Evolutionary conservation across 2,888 invertebrate genomes (phyloP).

Genomic region (Leucoptera coffeella): DNA sequence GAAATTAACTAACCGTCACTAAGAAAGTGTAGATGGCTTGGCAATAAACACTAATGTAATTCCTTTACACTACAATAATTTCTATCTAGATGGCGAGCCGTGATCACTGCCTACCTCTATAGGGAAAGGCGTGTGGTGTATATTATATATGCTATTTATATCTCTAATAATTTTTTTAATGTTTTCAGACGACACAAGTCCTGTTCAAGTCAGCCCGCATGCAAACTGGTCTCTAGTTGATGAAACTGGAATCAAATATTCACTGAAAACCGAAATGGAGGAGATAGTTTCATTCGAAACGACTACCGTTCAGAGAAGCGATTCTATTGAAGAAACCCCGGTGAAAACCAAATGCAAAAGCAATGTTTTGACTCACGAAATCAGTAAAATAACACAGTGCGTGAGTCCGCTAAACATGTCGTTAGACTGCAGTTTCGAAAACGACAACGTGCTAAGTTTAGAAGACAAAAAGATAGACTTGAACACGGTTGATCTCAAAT

Average conservation of each 20-base stretch:
- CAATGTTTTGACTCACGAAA: constrained; percentile 22
- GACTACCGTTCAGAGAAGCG: background rate
- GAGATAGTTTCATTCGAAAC: constrained; percentile 11
- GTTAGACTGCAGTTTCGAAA: constrained; percentile 29
- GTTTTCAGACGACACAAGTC: constrained; percentile 24
- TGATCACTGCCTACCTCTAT: too few relatives aligned
- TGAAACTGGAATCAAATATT: too few relatives aligned
- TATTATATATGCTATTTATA: too few relatives aligned
- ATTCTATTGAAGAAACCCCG: constrained; percentile 21
- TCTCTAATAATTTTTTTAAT: too few relatives aligned
- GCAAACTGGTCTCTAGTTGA: constrained; percentile 28
- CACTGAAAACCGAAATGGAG: too few relatives aligned
- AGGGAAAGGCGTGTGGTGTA: too few relatives aligned
- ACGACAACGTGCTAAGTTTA: constrained; percentile 16
- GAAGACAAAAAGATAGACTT: constrained; percentile 41
- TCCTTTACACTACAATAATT: too few relatives aligned
- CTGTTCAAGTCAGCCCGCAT: too few relatives aligned
- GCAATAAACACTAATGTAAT: too few relatives aligned
- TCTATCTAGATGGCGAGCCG: too few relatives aligned
- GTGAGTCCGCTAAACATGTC: constrained; percentile 31
- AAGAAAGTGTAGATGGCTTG: too few relatives aligned
- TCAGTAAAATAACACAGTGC: constrained; percentile 32
- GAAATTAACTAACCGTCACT: too few relatives aligned
- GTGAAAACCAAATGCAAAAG: constrained; percentile 24
- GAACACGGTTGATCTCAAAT: constrained; percentile 39